phyloP scores from a whole-genome alignment of 2,888 invertebrate genomes.

The Melitaea athalia region DNA sequence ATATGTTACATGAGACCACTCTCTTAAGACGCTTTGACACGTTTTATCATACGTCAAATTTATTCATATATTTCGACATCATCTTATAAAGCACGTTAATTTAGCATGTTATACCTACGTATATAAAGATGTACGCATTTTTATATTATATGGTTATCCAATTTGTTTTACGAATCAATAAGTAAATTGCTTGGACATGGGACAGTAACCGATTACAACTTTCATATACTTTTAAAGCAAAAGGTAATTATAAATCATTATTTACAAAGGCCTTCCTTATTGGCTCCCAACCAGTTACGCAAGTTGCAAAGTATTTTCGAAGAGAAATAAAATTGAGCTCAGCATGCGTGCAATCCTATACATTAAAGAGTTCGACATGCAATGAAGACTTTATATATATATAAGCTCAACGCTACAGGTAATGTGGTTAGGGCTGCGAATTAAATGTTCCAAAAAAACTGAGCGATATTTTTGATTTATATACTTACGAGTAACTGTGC shows the following conservation, averaged over 20 bases:
- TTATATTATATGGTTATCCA: background rate
- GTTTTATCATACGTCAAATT: constrained; percentile 12
- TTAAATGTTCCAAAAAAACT: constrained; percentile 25
- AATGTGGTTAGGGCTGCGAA: constrained; percentile 51
- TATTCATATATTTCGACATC: background rate
- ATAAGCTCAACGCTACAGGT: constrained; percentile 52
- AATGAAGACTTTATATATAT: constrained; percentile 59
- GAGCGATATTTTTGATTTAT: constrained; percentile 35
- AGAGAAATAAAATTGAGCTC: constrained; percentile 48
- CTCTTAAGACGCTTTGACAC: constrained; percentile 33
- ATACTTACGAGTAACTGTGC: constrained; percentile 27
- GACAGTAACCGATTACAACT: constrained; percentile 21
- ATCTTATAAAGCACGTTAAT: background rate
- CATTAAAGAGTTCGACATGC: constrained; percentile 65
- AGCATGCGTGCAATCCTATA: constrained; percentile 63
- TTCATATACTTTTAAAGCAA: constrained; percentile 24
- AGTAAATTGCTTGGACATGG: constrained; percentile 13
- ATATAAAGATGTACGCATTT: background rate
- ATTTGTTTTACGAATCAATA: background rate
- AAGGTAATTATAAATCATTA: constrained; percentile 39
- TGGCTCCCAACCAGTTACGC: constrained; percentile 40
- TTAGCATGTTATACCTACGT: too few species aligned
- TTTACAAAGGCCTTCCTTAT: constrained; percentile 38
- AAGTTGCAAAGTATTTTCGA: constrained; percentile 35
- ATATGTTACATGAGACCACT: constrained; percentile 58